Evolutionary conservation across 2,888 invertebrate species (phyloP), one percentile per base, ranked within the genome.

Genomic region (Drosophila falleni): DNA sequence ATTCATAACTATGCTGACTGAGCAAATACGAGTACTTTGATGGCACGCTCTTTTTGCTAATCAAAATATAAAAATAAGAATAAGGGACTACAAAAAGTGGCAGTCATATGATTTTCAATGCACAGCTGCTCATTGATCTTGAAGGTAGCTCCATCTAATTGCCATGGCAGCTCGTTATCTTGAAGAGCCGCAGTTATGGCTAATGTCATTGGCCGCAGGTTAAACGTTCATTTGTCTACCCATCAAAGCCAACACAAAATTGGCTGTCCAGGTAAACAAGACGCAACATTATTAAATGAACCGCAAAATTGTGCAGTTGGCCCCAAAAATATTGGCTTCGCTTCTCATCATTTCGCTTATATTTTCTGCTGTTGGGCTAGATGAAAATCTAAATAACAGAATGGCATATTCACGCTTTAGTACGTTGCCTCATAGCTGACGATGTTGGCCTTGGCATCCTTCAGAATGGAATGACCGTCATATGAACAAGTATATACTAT

Each of bases 251-350:
- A 35, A 64, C 46, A 59, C 71, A 29, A 69, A 76, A 69, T 72
- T 69, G 66, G 67, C 70, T 61, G 60, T 71, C 59, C 80, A 78
- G 87, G 88, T 87, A 85, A 87, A 88, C 81, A 87, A 87, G 71
- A 80, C 78, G 83, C 76, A 74, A 74, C 69, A 82, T 87, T 78
- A 85, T 83, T 88, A 83, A 89, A 87, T 89, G 89, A 89, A 87
- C 88, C 87, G 80, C 79, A 87, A 87, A 89, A 87, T 87, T 85
- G 89, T 89, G 81, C 78, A 87, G 82, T 81, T 76, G 70, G 63
- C 75, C 68, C 23, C 1, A 23, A 53, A 46, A 61, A 46, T 35
- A 33, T 19, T 55, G n/a, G 23, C 31, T 33, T 13, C 44, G 10
- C 33, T 33, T 19, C 35, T 37, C 15, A n/a, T 35, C 10, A 1